Evolutionary conservation across 2,888 invertebrate species (phyloP), one percentile per base, ranked within the genome.

Genomic region (Tryphoninae sp.): DNA sequence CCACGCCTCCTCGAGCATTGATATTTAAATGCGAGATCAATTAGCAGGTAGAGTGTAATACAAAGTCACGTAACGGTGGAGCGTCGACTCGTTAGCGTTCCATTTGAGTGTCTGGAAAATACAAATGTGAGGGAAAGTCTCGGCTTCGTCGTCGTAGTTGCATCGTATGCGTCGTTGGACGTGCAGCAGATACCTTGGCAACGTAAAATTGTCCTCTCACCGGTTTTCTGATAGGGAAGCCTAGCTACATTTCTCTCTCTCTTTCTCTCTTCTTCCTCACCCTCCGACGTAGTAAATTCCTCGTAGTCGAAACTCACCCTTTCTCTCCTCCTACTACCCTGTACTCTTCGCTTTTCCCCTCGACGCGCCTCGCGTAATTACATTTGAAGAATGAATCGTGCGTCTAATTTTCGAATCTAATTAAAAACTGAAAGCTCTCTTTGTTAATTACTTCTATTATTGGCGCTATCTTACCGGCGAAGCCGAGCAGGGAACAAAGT

Each of bases 11-110:
- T 58, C 33, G 49, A 59, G 51, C 69, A 74, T 79, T 74, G 64
- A 74, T 79, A 79, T 74, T 69, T 23, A 79, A 74, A 79, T 74
- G 55, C 58, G 64, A 64, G 51, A 69, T 19, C 40, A 55, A 74
- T 74, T 79, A 74, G 69, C 55, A 69, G 33, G 22, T n/a, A 58
- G 51, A 68, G 40, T 68, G 51, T 53, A 68, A 68, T 51, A 33
- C 40, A 51, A 19, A 33, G 51, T 61, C 67, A 61, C 42, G 45
- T 76, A 33, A 23, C 16, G 2, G 13, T 45, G 13, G 45, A 13
- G 45, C 45, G 11, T 13, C 23, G 8, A 65, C 67, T 78, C 73
- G 78, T 73, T 68, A 73, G 67, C 23, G 42, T 55, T 55, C 42
- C 72, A 61, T 51, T 73, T 61, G 61, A 73, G 68, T 40, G 78